Conservation (phyloP, 2,113 vertebrate species). For the Lipotes vexillifer region DNA sequence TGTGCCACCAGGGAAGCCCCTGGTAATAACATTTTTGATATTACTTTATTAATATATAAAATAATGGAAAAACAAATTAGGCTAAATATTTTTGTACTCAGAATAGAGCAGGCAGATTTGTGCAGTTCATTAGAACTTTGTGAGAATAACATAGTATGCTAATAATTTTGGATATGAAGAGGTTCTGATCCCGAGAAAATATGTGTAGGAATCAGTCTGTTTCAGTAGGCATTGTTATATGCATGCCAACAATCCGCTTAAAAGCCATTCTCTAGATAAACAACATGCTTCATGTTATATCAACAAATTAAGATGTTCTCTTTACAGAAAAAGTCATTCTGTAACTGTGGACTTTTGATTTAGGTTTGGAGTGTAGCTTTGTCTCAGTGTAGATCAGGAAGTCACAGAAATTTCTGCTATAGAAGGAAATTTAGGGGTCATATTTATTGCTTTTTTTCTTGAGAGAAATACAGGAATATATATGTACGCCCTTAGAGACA, state of each 20-base stretch:
- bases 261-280: neutral
- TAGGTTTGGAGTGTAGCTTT: neutral
- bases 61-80: slow-evolving; percentile 47
- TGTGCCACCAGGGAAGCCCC: too few relatives aligned
- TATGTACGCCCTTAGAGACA: neutral
- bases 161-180: slow-evolving; percentile 39
- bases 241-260: neutral
- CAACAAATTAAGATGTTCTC: neutral
- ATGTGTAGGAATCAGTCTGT: neutral
- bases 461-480: neutral
- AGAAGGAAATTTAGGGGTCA: neutral
- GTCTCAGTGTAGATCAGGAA: neutral
- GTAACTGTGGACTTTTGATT: neutral
- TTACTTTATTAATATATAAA: slow-evolving; percentile 50
- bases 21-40: slow-evolving; percentile 42
- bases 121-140: slow-evolving; percentile 51
- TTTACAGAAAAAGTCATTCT: neutral
- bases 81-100: slow-evolving; percentile 20
- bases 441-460: slow-evolving; percentile 2
- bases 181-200: neutral
- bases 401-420: neutral
- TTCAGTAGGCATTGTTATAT: neutral
- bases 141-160: slow-evolving; percentile 14
- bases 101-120: slow-evolving; percentile 41
- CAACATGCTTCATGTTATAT: neutral